These are phyloP conservation scores for Catamblyrhynchus diadema DNA, from an alignment of 2,797 vertebrate genomes.

Conservation along the genomic window DNA sequence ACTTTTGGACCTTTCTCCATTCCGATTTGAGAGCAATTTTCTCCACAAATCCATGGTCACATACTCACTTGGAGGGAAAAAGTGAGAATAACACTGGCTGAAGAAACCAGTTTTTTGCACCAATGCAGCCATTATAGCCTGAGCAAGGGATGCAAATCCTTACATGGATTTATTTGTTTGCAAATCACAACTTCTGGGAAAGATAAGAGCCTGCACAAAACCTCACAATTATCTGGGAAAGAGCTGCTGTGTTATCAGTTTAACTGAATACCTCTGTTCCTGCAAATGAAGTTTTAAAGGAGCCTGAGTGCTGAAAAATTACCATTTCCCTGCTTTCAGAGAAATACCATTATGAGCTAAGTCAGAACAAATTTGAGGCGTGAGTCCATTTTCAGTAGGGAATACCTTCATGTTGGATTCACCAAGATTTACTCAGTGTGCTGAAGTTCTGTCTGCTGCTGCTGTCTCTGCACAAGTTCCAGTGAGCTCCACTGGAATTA, in stretches of 20 bases:
- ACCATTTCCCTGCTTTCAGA: not conserved
- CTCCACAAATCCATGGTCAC: not conserved
- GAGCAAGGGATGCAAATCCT: not conserved
- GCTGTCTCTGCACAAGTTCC: slow-evolving; percentile 28
- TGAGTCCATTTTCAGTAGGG: not conserved
- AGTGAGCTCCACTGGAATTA: slow-evolving; percentile 23
- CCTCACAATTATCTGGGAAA: not conserved
- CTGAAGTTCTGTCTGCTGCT: not conserved
- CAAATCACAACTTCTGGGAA: not conserved
- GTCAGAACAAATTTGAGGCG: not conserved
- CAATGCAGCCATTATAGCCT: not conserved
- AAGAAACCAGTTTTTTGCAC: not conserved
- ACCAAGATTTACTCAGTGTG: not conserved
- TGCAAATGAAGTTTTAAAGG: not conserved
- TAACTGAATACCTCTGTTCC: not conserved
- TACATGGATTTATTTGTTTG: not conserved
- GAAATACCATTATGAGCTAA: not conserved
- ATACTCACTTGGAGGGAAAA: not conserved
- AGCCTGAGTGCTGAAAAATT: not conserved
- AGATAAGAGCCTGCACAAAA: not conserved
- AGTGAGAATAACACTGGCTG: not conserved
- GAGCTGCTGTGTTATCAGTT: not conserved
- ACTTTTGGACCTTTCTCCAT: not conserved
- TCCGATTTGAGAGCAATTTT: not conserved
- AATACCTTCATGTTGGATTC: not conserved